A percentile compares a stretch with the other conserved stretches of the same genome.
Evolutionary conservation across 2,113 vertebrate genomes (phyloP).

Genomic region (Sciurus niger): DNA sequence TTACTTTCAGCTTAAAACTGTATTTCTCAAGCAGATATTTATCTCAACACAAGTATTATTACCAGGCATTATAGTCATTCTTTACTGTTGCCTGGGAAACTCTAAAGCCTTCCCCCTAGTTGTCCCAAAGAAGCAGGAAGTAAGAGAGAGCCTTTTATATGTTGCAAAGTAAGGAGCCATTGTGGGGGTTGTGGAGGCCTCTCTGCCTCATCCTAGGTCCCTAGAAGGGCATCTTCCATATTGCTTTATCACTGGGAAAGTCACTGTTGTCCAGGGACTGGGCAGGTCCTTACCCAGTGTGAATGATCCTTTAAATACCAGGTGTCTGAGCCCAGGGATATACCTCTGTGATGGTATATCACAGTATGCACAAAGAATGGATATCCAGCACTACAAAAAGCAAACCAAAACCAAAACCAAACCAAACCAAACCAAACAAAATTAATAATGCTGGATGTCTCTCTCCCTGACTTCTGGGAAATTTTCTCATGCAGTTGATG

Average conservation of each 20-base stretch:
- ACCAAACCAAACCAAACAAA: too few species aligned
- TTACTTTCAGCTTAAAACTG: background rate
- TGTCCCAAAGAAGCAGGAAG: background rate
- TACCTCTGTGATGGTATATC: background rate
- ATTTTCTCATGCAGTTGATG: background rate
- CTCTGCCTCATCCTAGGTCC: background rate
- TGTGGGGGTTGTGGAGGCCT: background rate
- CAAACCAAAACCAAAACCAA: too few species aligned
- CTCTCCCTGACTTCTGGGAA: too few species aligned
- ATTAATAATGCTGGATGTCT: background rate
- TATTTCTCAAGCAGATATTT: background rate
- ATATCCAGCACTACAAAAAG: background rate
- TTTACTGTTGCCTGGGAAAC: background rate
- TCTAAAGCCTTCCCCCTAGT: background rate
- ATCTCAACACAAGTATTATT: background rate
- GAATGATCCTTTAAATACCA: background rate
- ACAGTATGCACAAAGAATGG: background rate
- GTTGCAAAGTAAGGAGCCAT: background rate
- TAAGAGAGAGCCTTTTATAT: background rate
- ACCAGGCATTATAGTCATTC: background rate
- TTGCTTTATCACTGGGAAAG: background rate
- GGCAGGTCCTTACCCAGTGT: background rate
- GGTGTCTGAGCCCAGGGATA: too few species aligned
- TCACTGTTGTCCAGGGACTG: background rate
- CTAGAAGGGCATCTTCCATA: rapidly evolving